phyloP scores from a whole-genome alignment of 2,797 vertebrate genomes.

The Danio albolineatus region DNA sequence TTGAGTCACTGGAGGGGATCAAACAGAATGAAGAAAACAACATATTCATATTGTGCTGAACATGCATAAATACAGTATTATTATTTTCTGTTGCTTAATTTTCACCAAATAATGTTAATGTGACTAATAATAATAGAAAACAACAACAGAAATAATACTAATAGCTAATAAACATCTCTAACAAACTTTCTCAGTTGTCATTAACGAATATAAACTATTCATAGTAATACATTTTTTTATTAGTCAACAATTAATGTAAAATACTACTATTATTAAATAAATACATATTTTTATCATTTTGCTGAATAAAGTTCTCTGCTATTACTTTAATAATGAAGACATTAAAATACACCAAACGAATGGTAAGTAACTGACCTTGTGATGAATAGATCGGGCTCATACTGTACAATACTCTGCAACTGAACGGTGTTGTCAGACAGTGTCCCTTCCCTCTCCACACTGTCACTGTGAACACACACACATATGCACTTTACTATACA shows the following conservation, averaged over 20 bases:
- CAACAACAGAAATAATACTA: too few relatives aligned
- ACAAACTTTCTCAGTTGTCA: too few relatives aligned
- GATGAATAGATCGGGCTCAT: constrained; percentile 89
- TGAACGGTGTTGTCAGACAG: constrained; percentile 83
- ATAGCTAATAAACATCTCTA: too few relatives aligned
- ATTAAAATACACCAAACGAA: not conserved
- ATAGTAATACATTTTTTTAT: too few relatives aligned
- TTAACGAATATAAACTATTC: too few relatives aligned
- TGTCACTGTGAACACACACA: constrained; percentile 78
- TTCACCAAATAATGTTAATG: not conserved
- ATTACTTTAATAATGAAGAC: too few relatives aligned
- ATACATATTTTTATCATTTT: too few relatives aligned
- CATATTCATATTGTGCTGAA: not conserved
- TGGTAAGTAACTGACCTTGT: constrained; percentile 79
- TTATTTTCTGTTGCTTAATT: not conserved
- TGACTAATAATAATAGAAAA: not conserved
- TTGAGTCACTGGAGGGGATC: constrained; percentile 80
- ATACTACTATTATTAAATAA: too few relatives aligned
- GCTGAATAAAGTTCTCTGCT: not conserved
- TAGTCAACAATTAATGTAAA: too few relatives aligned
- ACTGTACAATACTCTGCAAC: constrained; percentile 81
- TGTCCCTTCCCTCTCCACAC: constrained; percentile 81
- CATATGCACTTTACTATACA: not conserved
- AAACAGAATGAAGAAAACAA: not conserved
- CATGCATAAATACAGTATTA: not conserved